A percentile compares a stretch with the other conserved stretches of the same genome.
phyloP scores from a whole-genome alignment of 2,113 vertebrate genomes.

The Bos javanicus region DNA sequence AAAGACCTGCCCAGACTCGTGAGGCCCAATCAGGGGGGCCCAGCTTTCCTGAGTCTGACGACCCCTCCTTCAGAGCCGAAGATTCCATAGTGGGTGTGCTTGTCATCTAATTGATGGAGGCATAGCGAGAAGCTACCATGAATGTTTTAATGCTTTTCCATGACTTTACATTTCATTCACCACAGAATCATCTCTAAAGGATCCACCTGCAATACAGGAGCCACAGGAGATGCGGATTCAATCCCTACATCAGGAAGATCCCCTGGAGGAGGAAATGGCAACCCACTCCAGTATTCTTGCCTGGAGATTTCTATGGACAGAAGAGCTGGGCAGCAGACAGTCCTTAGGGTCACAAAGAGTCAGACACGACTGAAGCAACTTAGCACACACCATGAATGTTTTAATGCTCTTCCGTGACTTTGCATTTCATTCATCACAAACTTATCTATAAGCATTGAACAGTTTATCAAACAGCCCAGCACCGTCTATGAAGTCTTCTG shows the following conservation, averaged over 20 bases:
- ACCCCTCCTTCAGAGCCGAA: not conserved
- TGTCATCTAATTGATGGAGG: fast-evolving
- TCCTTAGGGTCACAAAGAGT: not conserved
- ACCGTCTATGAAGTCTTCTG: not conserved
- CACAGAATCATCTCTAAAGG: not conserved
- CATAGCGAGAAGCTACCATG: not conserved
- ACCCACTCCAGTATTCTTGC: not conserved
- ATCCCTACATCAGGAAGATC: not conserved
- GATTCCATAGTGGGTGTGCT: not conserved
- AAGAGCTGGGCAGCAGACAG: not conserved
- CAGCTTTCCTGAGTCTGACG: not conserved
- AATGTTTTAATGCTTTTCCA: not conserved
- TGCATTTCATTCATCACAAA: not conserved
- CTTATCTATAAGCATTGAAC: not conserved
- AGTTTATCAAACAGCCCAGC: not conserved
- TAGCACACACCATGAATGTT: not conserved
- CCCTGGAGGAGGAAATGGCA: not conserved
- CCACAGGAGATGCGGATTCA: not conserved
- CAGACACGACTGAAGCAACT: not conserved
- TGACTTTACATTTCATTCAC: not conserved
- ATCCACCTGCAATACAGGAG: not conserved
- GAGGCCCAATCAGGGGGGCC: not conserved
- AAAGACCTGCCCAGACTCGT: conserved; percentile 1
- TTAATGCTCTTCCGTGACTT: not conserved
- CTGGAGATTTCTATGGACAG: not conserved